Conservation (phyloP, 2,113 vertebrate genomes). For the Marmota flaviventris region DNA sequence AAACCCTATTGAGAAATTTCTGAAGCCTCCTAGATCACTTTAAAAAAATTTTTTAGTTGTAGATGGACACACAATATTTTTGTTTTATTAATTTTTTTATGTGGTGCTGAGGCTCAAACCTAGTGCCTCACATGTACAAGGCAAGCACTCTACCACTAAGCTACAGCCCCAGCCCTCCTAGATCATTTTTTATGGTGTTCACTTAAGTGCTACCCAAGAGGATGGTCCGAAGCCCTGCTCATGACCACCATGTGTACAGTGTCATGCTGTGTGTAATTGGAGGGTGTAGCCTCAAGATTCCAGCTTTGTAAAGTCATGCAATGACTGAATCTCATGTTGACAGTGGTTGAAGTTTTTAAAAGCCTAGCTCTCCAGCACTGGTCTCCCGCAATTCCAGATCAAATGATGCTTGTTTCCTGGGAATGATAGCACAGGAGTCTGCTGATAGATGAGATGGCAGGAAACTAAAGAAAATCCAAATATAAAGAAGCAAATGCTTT, state of each 20-base stretch:
- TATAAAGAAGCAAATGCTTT: neutral
- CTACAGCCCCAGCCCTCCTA: neutral
- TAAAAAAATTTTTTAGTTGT: neutral
- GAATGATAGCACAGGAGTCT: neutral
- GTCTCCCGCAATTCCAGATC: neutral
- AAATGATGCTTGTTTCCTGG: conserved; percentile 8
- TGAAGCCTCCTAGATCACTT: neutral
- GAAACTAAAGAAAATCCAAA: neutral
- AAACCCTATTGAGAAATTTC: neutral
- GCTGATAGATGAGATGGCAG: neutral
- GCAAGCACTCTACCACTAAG: no score
- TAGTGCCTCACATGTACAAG: no score
- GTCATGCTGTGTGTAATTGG: neutral
- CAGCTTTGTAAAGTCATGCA: conserved; percentile 52
- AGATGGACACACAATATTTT: no score
- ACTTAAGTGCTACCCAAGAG: neutral
- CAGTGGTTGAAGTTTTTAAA: conserved; percentile 52
- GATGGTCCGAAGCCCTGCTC: neutral
- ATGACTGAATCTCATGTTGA: neutral
- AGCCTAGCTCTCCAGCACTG: neutral
- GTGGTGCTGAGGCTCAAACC: no score
- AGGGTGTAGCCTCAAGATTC: neutral
- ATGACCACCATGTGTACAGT: neutral
- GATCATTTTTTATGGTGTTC: neutral
- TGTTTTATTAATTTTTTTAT: no score